Base-by-base conservation (phyloP, 2,797 vertebrate species). In the Tenualosa ilisha region DNA sequence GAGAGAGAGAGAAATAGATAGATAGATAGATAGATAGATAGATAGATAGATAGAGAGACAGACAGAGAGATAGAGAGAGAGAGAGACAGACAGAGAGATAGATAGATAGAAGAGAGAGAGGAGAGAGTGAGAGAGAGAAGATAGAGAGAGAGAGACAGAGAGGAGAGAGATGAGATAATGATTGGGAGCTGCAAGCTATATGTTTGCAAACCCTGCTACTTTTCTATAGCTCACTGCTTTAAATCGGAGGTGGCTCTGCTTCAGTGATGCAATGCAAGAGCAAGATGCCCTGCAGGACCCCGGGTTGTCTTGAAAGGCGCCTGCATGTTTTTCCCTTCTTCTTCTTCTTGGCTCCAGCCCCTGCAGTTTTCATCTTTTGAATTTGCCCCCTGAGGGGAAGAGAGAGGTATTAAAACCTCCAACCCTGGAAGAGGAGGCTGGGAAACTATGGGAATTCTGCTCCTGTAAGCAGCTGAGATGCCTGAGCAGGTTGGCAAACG, bases 201-300 rank as follows among this genome's bases (percentile, higher is more conserved):
- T 46, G 61, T 86, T 83, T 85, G 88, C 85, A 85, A 85, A 85
- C 53, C 82, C 72, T 46, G 75, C 89, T 75, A 83, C 88, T 81
- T 92, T 91, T 93, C 85, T 81, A 68, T 83, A 90, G 90, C 91
- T 93, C 61, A 56, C 87, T 87, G 90, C 91, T 88, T 91, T 94
- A 92, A 94, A 92, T 94, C 92, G 90, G 89, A 92, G 89, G 91
- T 86, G 88, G 90, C 86, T 87, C 85, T 46, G 72, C 8, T 90
- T 91, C 89, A 54, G 15, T 96, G 95, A 95, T 94, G 94, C 94
- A 95, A 95, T 89, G 31, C 50, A 86, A 87, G 89, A 89, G 92
- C 93, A 93, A 95, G 91, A 89, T 93, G 91, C 89, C 93, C 91
- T 43, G 90, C 88, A 90, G 89, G 91, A 90, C 84, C 89, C 93